Evolutionary conservation across 2,888 invertebrate genomes (phyloP).

Genomic region (Limnephilus rhombicus): DNA sequence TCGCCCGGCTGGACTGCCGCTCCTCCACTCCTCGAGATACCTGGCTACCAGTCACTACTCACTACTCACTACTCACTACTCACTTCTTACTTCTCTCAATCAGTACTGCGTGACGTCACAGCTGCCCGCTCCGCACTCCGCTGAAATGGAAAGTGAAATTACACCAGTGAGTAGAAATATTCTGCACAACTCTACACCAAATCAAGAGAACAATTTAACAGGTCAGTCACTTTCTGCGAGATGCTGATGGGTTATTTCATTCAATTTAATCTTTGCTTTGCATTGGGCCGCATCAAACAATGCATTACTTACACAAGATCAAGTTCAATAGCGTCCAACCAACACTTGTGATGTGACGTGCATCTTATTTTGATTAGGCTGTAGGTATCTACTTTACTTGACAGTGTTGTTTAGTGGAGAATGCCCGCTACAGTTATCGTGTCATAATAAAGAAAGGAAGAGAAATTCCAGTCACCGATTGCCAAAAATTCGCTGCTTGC

Average conservation of each 20-base stretch:
- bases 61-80: neutral
- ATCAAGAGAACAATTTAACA: neutral
- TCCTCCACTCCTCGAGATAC: neutral
- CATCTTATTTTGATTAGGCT: neutral
- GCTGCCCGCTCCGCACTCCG: neutral
- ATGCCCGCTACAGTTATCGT: conserved; percentile 6
- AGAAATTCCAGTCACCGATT: conserved; percentile 31
- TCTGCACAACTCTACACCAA: neutral
- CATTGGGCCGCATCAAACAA: neutral
- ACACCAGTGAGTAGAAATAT: conserved; percentile 17
- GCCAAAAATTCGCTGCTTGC: neutral
- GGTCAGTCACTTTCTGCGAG: neutral
- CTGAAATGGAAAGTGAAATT: conserved; percentile 42
- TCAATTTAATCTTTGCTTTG: neutral
- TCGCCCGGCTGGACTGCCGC: neutral
- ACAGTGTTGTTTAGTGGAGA: neutral
- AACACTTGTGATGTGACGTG: neutral
- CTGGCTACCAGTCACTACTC: neutral
- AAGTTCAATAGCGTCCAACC: conserved; percentile 15
- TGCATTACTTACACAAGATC: neutral
- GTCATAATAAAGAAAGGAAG: conserved; percentile 36
- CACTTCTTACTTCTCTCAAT: conserved; percentile 23
- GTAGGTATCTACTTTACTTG: neutral
- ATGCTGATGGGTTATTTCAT: neutral
- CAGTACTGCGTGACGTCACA: conserved; percentile 25